Evolutionary conservation across 2,888 invertebrate species (phyloP).

Genomic region (Stenodera caucasica): DNA sequence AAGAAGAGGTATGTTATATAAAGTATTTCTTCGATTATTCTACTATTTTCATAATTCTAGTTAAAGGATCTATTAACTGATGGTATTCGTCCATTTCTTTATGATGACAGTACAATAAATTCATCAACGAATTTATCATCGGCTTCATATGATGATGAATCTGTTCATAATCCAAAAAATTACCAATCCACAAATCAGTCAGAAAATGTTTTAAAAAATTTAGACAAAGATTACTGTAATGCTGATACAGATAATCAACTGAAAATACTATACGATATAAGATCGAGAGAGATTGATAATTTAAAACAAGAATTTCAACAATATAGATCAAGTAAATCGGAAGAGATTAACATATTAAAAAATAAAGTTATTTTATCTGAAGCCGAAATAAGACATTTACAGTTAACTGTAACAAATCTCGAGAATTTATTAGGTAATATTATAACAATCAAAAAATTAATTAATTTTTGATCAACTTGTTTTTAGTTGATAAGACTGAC

Average conservation of each 20-base stretch:
- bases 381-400: conserved; percentile 42
- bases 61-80: conserved; percentile 65
- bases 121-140: conserved; percentile 43
- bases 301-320: conserved; percentile 40
- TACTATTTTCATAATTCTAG: conserved; percentile 53
- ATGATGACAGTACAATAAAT: conserved; percentile 60
- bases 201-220: neutral
- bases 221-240: conserved; percentile 32
- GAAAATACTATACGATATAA: conserved; percentile 54
- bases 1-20: conserved; percentile 63
- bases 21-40: conserved; percentile 4
- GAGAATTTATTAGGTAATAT: conserved; percentile 40
- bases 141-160: conserved; percentile 36
- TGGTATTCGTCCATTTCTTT: conserved; percentile 70
- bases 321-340: conserved; percentile 33
- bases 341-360: conserved; percentile 40
- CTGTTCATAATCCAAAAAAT: neutral
- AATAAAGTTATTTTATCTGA: conserved; percentile 40
- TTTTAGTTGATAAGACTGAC: conserved; percentile 38
- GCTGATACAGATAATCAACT: conserved; percentile 50
- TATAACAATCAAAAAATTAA: neutral
- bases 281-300: conserved; percentile 48
- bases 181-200: neutral
- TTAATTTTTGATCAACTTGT: neutral
- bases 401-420: conserved; percentile 40